A percentile compares a stretch with the other conserved stretches of the same genome.
phyloP scores from a whole-genome alignment of 2,797 vertebrate species.

The Cottoperca gobio region DNA sequence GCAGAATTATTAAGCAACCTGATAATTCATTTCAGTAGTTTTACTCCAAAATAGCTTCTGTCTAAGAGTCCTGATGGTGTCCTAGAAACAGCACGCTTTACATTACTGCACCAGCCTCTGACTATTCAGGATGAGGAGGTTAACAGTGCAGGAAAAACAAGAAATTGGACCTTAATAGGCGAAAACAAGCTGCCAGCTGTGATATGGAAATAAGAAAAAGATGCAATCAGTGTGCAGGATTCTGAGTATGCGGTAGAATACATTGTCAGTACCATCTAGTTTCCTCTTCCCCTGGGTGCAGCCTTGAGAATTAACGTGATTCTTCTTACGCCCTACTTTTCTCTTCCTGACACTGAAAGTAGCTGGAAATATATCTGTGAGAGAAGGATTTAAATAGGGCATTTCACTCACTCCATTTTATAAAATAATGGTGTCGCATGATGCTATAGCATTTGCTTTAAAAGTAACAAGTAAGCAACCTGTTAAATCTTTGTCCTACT shows the following conservation, averaged over 20 bases:
- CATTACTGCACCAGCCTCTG: neutral
- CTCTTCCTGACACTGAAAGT: slow-evolving; percentile 36
- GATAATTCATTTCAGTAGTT: slow-evolving; percentile 29
- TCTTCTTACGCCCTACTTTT: slow-evolving; percentile 45
- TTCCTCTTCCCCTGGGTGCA: slow-evolving; percentile 13
- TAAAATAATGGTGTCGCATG: neutral
- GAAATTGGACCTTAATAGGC: slow-evolving; percentile 32
- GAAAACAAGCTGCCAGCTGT: slow-evolving; percentile 21
- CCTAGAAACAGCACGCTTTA: slow-evolving; percentile 20
- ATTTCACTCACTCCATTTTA: neutral
- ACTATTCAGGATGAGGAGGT: slow-evolving; percentile 18
- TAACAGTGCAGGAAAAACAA: slow-evolving; percentile 27
- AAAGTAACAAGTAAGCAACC: neutral
- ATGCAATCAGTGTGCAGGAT: slow-evolving; percentile 31
- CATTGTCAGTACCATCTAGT: slow-evolving; percentile 9
- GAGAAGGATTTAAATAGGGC: neutral
- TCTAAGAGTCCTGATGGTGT: slow-evolving; percentile 4
- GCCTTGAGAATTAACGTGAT: neutral
- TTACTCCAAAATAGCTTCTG: slow-evolving; percentile 3
- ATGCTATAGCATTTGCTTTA: neutral
- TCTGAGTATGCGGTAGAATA: slow-evolving; percentile 15
- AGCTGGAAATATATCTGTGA: neutral
- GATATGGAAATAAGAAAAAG: slow-evolving; percentile 30
- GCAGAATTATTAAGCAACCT: slow-evolving; percentile 3
- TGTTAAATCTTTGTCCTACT: neutral